These are phyloP conservation scores for Aporrectodea caliginosa DNA, from an alignment of 1,140 invertebrate species.

Conservation along the genomic window DNA sequence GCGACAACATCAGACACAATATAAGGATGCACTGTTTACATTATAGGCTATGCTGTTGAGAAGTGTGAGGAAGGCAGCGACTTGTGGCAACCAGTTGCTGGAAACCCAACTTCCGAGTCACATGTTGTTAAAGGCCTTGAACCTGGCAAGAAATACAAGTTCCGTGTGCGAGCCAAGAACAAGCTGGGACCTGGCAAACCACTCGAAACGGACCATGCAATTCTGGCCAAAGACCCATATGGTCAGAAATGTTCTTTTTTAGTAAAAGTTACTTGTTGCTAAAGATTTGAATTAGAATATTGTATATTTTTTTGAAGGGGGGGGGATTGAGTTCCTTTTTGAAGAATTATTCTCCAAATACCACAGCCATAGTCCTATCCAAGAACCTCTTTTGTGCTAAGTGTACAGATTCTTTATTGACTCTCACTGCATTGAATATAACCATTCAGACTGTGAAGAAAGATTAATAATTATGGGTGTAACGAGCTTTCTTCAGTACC, in stretches of 20 bases:
- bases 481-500: too few species aligned
- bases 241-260: slow-evolving; percentile 63
- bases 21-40: not conserved
- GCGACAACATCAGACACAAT: too few species aligned
- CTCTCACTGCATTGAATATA: not conserved
- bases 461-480: too few species aligned
- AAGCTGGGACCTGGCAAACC: slow-evolving; percentile 93
- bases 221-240: slow-evolving; percentile 90
- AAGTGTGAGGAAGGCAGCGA: slow-evolving; percentile 79
- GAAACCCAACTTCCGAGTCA: slow-evolving; percentile 79
- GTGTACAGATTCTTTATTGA: not conserved
- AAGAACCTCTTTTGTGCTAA: too few species aligned
- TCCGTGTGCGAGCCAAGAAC: slow-evolving; percentile 94
- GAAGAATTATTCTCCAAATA: not conserved
- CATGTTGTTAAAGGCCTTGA: slow-evolving; percentile 86
- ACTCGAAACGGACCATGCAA: slow-evolving; percentile 79
- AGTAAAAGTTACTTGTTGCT: not conserved
- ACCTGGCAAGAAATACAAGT: slow-evolving; percentile 91
- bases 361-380: too few species aligned
- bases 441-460: too few species aligned
- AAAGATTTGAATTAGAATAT: not conserved
- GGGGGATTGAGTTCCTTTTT: not conserved
- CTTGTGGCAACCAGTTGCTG: slow-evolving; percentile 84
- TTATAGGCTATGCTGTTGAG: slow-evolving; percentile 77
- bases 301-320: not conserved